A percentile compares a stretch with the other conserved stretches of the same genome.
Evolutionary conservation across 1,140 invertebrate genomes (phyloP).

Genomic region (Cotesia chilonis): DNA sequence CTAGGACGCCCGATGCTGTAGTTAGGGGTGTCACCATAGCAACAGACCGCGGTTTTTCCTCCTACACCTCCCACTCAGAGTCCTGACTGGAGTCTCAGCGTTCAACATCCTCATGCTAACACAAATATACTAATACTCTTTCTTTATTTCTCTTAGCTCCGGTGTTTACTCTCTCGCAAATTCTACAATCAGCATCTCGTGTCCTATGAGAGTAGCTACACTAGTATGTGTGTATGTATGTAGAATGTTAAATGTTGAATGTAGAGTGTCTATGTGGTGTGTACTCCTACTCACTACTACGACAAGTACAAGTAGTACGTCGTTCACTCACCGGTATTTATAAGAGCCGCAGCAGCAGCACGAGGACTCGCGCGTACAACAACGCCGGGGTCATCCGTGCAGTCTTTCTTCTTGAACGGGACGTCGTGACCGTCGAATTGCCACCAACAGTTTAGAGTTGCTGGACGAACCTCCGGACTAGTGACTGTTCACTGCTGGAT

Average conservation of each 20-base stretch:
- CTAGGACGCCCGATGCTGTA: slow-evolving; percentile 37
- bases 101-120: slow-evolving; percentile 14
- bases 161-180: slow-evolving; percentile 19
- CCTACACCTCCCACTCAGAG: slow-evolving; percentile 7
- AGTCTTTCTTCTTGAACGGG: slow-evolving; percentile 12
- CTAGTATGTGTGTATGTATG: neutral
- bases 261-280: no score
- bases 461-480: no score
- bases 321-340: slow-evolving; percentile 34
- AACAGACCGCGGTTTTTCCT: slow-evolving; percentile 54
- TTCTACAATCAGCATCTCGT: slow-evolving; percentile 18
- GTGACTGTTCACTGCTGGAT: no score
- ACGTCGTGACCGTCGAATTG: slow-evolving; percentile 1
- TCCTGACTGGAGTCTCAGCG: neutral
- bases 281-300: neutral
- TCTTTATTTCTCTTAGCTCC: slow-evolving; percentile 13
- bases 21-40: slow-evolving; percentile 56
- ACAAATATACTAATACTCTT: slow-evolving; percentile 9
- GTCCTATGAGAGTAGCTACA: neutral
- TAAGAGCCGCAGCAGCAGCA: slow-evolving; percentile 28
- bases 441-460: no score
- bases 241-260: no score
- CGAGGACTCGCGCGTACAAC: slow-evolving; percentile 18
- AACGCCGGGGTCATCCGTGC: slow-evolving; percentile 22
- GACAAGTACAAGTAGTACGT: slow-evolving; percentile 8